Evolutionary conservation across 2,888 invertebrate genomes (phyloP).

Genomic region (Hyalella azteca): DNA sequence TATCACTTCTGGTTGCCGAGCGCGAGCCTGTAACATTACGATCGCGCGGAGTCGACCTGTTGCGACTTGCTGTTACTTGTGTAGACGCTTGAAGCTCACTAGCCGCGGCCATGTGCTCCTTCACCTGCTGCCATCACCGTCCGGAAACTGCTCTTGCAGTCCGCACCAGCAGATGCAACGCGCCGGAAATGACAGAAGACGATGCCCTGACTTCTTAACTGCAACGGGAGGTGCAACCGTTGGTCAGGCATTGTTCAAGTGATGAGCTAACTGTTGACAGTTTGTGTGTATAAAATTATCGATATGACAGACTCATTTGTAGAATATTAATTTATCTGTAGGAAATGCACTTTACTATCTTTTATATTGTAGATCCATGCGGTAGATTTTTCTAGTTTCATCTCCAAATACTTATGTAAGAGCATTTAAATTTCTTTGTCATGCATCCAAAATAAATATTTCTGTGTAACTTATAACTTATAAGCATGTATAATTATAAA

Average conservation of each 20-base stretch:
- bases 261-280: background rate
- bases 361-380: too few species aligned
- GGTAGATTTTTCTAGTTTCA: too few species aligned
- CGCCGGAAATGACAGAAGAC: constrained; percentile 36
- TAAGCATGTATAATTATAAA: too few species aligned
- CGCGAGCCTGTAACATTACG: background rate
- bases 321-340: too few species aligned
- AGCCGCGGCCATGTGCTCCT: background rate
- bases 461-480: too few species aligned
- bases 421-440: too few species aligned
- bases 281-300: too few species aligned
- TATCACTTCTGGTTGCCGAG: background rate
- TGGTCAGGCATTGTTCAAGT: background rate
- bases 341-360: too few species aligned
- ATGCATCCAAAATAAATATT: too few species aligned
- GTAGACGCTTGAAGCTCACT: constrained; percentile 16
- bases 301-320: too few species aligned
- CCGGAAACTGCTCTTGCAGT: constrained; percentile 32
- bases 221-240: constrained; percentile 11
- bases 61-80: constrained; percentile 30
- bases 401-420: too few species aligned
- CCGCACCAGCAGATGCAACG: constrained; percentile 24
- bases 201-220: constrained; percentile 7
- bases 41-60: constrained; percentile 13
- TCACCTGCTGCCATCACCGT: constrained; percentile 34